phyloP scores from a whole-genome alignment of 2,888 invertebrate genomes.

The Tipula lateralis region DNA sequence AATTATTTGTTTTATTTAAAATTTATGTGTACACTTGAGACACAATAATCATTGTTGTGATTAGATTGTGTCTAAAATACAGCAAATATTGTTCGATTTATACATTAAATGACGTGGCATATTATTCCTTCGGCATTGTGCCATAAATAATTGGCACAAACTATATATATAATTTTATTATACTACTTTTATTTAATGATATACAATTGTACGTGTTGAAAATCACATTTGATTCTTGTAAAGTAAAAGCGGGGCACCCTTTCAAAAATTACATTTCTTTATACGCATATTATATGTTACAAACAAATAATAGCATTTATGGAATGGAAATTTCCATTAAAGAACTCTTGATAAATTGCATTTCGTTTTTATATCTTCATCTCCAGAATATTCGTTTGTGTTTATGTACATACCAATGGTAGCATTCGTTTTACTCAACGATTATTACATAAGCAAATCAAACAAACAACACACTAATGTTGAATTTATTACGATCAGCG shows the following conservation, averaged over 20 bases:
- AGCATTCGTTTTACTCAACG: not conserved
- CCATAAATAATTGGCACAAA: not conserved
- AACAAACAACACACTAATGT: not conserved
- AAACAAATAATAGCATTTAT: not conserved
- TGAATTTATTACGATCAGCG: not conserved
- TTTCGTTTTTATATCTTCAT: not conserved
- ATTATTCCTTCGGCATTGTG: not conserved
- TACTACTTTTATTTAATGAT: not conserved
- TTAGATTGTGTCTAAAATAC: not conserved
- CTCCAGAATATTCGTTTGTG: not conserved
- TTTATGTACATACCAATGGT: not conserved
- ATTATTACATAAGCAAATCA: not conserved
- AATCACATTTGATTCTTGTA: not conserved
- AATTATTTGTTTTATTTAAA: not conserved
- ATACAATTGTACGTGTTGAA: not conserved
- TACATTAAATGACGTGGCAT: not conserved
- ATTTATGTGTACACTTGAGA: not conserved
- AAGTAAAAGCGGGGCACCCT: not conserved
- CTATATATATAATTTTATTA: not conserved
- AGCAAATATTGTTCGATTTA: not conserved
- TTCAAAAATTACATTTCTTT: not conserved
- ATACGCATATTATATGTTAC: too few relatives aligned
- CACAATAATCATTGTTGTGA: not conserved
- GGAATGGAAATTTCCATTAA: slow-evolving; percentile 28
- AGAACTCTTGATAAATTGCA: not conserved